Conservation (phyloP, 2,113 vertebrate genomes). For the Propithecus coquereli region DNA sequence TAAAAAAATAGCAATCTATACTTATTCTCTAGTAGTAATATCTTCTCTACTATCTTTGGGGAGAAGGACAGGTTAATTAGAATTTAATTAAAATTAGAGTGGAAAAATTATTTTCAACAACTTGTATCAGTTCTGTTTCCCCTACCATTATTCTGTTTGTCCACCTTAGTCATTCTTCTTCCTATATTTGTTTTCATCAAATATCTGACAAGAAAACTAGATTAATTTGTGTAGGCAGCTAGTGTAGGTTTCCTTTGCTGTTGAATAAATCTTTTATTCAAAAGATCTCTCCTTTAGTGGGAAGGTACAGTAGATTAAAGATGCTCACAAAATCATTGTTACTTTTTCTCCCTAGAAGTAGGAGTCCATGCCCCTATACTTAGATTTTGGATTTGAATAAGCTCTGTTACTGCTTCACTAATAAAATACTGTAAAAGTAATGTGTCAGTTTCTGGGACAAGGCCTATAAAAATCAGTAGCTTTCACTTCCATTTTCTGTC, state of each 20-base stretch:
- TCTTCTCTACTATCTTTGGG: neutral
- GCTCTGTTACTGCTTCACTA: neutral
- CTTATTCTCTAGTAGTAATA: neutral
- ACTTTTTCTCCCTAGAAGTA: neutral
- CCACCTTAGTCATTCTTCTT: neutral
- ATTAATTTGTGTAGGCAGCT: neutral
- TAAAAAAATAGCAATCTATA: neutral
- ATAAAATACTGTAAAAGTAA: neutral
- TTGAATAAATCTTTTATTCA: neutral
- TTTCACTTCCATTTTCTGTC: neutral
- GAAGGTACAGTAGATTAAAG: neutral
- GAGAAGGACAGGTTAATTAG: neutral
- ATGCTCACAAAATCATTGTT: neutral
- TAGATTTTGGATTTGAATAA: neutral
- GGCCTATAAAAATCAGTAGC: neutral
- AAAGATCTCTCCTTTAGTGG: neutral
- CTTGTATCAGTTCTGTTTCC: neutral
- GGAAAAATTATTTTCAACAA: neutral
- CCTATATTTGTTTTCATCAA: neutral
- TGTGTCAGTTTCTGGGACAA: neutral
- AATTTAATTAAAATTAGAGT: neutral
- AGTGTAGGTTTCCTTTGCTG: neutral
- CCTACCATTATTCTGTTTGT: neutral
- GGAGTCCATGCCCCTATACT: neutral
- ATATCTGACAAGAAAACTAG: neutral